phyloP scores from a whole-genome alignment of 2,113 vertebrate species.

The Paradoxurus hermaphroditus region DNA sequence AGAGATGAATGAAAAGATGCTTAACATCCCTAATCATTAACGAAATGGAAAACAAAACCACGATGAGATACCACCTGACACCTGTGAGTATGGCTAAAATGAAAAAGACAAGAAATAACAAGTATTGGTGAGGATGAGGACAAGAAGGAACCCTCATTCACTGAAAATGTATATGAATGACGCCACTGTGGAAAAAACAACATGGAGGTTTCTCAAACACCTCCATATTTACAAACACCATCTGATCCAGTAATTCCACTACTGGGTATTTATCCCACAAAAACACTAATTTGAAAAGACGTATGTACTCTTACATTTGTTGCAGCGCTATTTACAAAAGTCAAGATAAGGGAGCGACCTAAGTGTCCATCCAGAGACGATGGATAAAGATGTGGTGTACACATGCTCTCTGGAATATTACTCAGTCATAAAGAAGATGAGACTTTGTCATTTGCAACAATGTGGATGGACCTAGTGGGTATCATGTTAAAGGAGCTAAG shows the following conservation, averaged over 20 bases:
- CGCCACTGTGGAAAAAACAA: background rate
- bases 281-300: background rate
- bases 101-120: background rate
- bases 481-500: background rate
- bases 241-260: background rate
- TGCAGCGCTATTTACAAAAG: background rate
- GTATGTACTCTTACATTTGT: background rate
- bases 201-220: background rate
- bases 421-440: background rate
- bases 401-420: background rate
- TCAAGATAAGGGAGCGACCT: background rate
- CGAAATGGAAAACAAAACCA: background rate
- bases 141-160: background rate
- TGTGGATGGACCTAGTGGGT: background rate
- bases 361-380: background rate
- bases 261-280: background rate
- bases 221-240: background rate
- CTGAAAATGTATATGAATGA: background rate
- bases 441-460: background rate
- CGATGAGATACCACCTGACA: background rate
- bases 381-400: background rate
- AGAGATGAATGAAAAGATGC: background rate
- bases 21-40: background rate
- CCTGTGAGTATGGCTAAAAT: background rate
- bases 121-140: background rate